These are phyloP conservation scores for Drosophila littoralis DNA, from an alignment of 1,140 invertebrate genomes.

Conservation along the genomic window DNA sequence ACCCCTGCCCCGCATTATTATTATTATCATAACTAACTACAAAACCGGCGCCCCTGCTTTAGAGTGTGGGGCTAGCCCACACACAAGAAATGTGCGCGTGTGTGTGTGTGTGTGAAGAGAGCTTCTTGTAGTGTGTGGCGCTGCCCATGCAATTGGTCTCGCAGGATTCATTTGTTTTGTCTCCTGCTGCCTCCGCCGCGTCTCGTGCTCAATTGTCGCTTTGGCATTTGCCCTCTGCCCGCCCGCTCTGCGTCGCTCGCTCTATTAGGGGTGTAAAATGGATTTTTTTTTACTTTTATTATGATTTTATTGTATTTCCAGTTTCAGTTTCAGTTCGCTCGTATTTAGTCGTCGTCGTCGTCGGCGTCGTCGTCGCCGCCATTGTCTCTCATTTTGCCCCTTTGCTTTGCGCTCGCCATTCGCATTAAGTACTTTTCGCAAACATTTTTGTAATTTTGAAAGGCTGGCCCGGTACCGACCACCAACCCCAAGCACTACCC, in stretches of 20 bases:
- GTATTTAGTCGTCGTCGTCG: constrained; percentile 48
- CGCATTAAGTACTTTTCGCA: constrained; percentile 74
- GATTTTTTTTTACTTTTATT: constrained; percentile 84
- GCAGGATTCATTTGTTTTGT: constrained; percentile 81
- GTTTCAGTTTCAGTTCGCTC: constrained; percentile 56
- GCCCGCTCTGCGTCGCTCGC: constrained; percentile 21
- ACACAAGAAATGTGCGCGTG: constrained; percentile 7
- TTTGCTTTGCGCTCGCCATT: constrained; percentile 69
- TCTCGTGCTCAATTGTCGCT: constrained; percentile 40
- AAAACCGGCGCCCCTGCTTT: not conserved
- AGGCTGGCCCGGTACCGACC: constrained; percentile 26
- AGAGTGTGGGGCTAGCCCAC: constrained; percentile 7
- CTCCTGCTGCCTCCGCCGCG: constrained; percentile 16
- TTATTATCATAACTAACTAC: constrained; percentile 79
- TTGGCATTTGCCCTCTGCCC: constrained; percentile 52
- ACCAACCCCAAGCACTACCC: constrained; percentile 23
- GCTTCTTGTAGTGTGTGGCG: constrained; percentile 41
- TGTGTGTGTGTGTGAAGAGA: constrained; percentile 25
- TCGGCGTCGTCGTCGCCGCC: constrained; percentile 24
- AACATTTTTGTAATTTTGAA: constrained; percentile 72
- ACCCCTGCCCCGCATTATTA: constrained; percentile 45
- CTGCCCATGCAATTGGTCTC: constrained; percentile 76
- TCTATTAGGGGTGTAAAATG: constrained; percentile 84
- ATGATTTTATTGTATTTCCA: constrained; percentile 83
- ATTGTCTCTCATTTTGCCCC: constrained; percentile 68